These are phyloP conservation scores for Charina bottae DNA, from an alignment of 2,113 vertebrate species.

Conservation along the genomic window DNA sequence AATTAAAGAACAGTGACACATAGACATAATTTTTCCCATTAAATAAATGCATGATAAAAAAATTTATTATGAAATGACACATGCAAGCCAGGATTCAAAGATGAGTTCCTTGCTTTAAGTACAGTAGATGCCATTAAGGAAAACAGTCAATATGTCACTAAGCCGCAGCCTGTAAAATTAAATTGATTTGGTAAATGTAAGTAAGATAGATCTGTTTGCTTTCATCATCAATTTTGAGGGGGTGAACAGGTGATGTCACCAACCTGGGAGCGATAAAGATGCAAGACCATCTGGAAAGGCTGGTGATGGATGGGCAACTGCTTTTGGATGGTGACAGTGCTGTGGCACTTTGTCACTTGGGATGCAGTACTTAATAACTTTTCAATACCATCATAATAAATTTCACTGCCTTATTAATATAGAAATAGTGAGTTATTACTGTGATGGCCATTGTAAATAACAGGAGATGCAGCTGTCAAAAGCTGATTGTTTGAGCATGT, in stretches of 20 bases:
- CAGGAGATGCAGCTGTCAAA: conserved; percentile 77
- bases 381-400: conserved; percentile 96
- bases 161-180: conserved; percentile 96
- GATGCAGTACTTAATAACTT: conserved; percentile 90
- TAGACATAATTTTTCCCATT: conserved; percentile 94
- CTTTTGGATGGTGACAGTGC: conserved; percentile 88
- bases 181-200: conserved; percentile 99
- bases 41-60: conserved; percentile 96
- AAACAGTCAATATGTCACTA: conserved; percentile 99
- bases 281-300: conserved; percentile 90
- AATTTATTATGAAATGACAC: conserved; percentile 96
- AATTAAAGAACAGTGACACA: conserved; percentile 88
- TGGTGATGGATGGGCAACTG: conserved; percentile 90
- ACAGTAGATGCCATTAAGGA: conserved; percentile 95
- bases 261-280: conserved; percentile 95
- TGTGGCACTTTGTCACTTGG: conserved; percentile 92
- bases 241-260: conserved; percentile 97
- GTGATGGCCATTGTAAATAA: conserved; percentile 92
- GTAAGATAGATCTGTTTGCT: conserved; percentile 99
- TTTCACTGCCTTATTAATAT: conserved; percentile 95
- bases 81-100: conserved; percentile 90
- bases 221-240: conserved; percentile 98
- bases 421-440: conserved; percentile 94
- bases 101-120: conserved; percentile 98
- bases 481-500: conserved; percentile 82